Evolutionary conservation across 2,888 invertebrate species (phyloP).

Genomic region (Caenorhabditis sp.): DNA sequence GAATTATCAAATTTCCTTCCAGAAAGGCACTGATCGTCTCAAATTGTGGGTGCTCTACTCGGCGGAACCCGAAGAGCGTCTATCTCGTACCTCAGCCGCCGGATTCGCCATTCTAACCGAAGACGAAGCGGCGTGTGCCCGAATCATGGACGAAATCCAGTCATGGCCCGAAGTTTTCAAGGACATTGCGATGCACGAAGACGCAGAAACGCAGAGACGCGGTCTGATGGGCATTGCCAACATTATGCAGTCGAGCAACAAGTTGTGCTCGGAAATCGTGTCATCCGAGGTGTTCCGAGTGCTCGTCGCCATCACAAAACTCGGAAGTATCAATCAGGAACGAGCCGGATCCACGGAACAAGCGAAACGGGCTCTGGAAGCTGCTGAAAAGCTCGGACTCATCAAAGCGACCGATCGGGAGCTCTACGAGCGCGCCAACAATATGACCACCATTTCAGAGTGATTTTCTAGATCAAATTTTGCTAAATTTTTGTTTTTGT

Average conservation of each 20-base stretch:
- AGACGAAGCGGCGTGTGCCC: conserved; percentile 73
- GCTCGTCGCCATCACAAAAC: conserved; percentile 81
- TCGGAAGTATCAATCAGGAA: conserved; percentile 72
- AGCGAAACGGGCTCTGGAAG: conserved; percentile 77
- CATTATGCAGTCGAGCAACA: conserved; percentile 77
- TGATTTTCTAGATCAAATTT: conserved; percentile 11
- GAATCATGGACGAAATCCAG: conserved; percentile 77
- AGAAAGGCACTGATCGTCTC: conserved; percentile 81
- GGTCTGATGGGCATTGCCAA: conserved; percentile 81
- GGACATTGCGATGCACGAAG: conserved; percentile 81
- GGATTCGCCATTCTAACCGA: conserved; percentile 72
- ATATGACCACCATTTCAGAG: conserved; percentile 72
- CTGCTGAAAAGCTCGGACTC: conserved; percentile 77
- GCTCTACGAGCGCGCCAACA: conserved; percentile 75
- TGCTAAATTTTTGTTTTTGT: no score
- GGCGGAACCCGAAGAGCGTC: conserved; percentile 80
- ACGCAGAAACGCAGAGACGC: conserved; percentile 79
- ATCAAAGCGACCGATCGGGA: conserved; percentile 81
- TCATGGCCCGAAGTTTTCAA: conserved; percentile 81
- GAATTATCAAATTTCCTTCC: no score
- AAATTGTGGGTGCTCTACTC: conserved; percentile 82
- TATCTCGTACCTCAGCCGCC: conserved; percentile 71
- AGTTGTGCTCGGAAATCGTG: conserved; percentile 79
- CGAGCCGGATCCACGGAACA: conserved; percentile 75
- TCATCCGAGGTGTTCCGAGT: conserved; percentile 80